These are phyloP conservation scores for Erpobdella octoculata DNA, from an alignment of 2,888 invertebrate genomes.

Conservation along the genomic window DNA sequence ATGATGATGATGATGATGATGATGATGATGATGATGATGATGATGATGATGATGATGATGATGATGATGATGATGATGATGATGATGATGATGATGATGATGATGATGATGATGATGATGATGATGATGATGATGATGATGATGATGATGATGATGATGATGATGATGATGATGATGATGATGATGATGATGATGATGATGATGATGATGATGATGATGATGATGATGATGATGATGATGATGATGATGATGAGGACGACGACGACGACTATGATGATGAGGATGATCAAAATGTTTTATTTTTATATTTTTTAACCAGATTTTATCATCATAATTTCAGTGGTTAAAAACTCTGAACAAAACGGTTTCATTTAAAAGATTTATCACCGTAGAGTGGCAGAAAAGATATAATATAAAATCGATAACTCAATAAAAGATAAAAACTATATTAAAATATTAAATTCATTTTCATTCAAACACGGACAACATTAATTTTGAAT, in stretches of 20 bases:
- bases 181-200: slow-evolving; percentile 5
- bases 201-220: slow-evolving; percentile 2
- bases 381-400: no score
- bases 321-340: no score
- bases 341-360: no score
- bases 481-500: no score
- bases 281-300: background rate
- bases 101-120: background rate
- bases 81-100: background rate
- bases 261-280: background rate
- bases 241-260: slow-evolving; percentile 6
- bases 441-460: no score
- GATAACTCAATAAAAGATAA: no score
- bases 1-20: background rate
- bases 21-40: background rate
- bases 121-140: background rate
- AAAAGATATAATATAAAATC: no score
- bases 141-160: background rate
- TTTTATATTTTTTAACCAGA: no score
- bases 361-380: no score
- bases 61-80: background rate
- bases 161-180: background rate
- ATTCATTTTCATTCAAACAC: no score
- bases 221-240: slow-evolving; percentile 3
- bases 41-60: background rate